Evolutionary conservation across 1,140 invertebrate species (phyloP).

Genomic region (Bathynomus jamesi): DNA sequence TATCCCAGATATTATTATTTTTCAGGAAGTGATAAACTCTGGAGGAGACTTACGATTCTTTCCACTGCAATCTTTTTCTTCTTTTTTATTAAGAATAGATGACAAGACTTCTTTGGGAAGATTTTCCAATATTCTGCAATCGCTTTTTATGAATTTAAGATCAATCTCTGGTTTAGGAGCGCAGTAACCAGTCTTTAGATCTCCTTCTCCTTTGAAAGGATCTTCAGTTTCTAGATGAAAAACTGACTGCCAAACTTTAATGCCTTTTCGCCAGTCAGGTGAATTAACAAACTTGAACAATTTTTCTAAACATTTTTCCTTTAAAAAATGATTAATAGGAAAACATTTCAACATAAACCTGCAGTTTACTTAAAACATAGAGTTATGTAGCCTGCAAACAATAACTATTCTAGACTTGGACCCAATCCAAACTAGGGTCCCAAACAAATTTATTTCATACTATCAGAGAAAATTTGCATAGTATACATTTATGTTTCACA

Average conservation of each 20-base stretch:
- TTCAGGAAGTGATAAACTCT: too few species aligned
- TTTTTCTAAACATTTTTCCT: constrained; percentile 12
- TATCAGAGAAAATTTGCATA: too few species aligned
- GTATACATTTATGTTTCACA: too few species aligned
- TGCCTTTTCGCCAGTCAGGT: constrained; percentile 12
- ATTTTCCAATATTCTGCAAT: not conserved
- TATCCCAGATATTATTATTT: too few species aligned
- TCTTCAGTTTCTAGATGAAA: not conserved
- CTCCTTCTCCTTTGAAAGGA: constrained; percentile 1
- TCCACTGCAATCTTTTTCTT: not conserved
- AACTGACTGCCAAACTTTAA: constrained; percentile 12
- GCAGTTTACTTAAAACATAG: not conserved
- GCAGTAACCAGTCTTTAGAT: not conserved
- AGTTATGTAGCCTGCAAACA: not conserved
- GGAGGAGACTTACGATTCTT: too few species aligned
- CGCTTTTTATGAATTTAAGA: not conserved
- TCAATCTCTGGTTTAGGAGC: not conserved
- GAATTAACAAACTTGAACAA: not conserved
- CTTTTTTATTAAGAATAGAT: not conserved
- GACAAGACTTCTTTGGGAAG: not conserved
- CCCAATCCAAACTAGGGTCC: not conserved
- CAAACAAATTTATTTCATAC: not conserved
- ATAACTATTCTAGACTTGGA: not conserved
- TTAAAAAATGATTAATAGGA: not conserved
- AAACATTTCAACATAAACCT: not conserved